Evolutionary conservation across 37 sponge, comb jelly and placozoan species (phyloP).

Genomic region (Halichondria panicea): DNA sequence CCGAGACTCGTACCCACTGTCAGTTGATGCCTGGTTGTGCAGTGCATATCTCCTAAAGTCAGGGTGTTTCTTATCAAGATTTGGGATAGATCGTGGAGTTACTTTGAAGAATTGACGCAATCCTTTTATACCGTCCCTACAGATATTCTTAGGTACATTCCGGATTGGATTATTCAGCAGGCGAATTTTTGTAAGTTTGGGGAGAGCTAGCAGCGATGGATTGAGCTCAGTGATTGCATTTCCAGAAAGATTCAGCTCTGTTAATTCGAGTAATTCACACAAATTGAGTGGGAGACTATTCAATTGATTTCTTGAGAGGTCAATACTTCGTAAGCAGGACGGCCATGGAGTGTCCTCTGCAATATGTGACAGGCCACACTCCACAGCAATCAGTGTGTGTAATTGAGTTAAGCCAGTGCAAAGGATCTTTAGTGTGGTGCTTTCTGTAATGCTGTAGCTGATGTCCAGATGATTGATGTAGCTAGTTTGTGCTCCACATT

Average conservation of each 20-base stretch:
- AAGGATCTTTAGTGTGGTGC: constrained; percentile 7
- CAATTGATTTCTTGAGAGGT: constrained; percentile 54
- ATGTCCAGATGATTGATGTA: constrained; percentile 28
- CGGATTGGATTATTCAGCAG: constrained; percentile 39
- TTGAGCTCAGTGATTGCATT: constrained; percentile 17
- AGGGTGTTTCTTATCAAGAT: not conserved
- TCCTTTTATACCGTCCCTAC: constrained; percentile 32
- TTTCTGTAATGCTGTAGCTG: constrained; percentile 25
- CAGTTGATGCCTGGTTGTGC: constrained; percentile 2
- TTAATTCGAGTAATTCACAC: constrained; percentile 2
- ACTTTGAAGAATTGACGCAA: constrained; percentile 27
- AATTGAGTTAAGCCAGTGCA: constrained; percentile 16
- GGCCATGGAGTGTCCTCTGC: constrained; percentile 16
- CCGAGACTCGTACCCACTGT: constrained; percentile 29
- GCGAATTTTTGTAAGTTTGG: constrained; percentile 5
- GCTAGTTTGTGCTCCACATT: not conserved
- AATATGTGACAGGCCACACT: constrained; percentile 24
- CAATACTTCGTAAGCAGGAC: constrained; percentile 4
- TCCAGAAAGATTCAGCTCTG: constrained; percentile 34
- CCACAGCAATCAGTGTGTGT: not conserved
- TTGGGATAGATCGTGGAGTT: constrained; percentile 11
- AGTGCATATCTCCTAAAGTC: constrained; percentile 1
- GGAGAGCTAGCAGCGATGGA: constrained; percentile 23
- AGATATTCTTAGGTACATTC: constrained; percentile 39
- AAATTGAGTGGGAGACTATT: constrained; percentile 21